Base-by-base conservation (phyloP, 2,113 vertebrate species). In the Sceloporus undulatus region DNA sequence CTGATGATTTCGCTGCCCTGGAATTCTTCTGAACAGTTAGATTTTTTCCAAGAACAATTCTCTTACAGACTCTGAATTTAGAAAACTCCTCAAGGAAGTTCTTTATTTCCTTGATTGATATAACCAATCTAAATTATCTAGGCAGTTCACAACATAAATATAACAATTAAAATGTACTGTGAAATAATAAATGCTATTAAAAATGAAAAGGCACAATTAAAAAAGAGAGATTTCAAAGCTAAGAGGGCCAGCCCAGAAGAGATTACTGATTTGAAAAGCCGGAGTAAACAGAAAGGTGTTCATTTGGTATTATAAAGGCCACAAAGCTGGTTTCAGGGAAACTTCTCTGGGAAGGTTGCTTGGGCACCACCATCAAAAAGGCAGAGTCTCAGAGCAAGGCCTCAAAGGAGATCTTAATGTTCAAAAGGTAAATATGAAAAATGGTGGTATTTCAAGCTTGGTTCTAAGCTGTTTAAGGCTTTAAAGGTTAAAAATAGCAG, bases 11-110 rank as follows among this genome's bases (percentile, higher is more conserved):
- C 27, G 54, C 21, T 56, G n/a, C 68, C 65, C 9, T 70, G 81
- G 62, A 88, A 84, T 84, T 88, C 74, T 23, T 88, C 80, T 70
- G 73, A 78, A 88, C 81, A 68, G 77, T 66, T 80, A 84, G 62
- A 38, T 34, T 77, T 77, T 52, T 29, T 52, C 19, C 48, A 79
- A 86, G 29, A 18, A 1, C 3, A 75, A 74, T 27, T 21, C n/a
- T 42, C 73, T 88, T 29, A 40, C 5, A 76, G 8, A 25, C 62
- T 25, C 27, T 62, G 78, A 40, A n/a, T 87, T 59, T n/a, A 54
- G 14, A 73, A 71, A 83, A 27, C 40, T 38, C 21, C 14, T 83
- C 40, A 62, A 29, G 10, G 2, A 5, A 62, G 13, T 62, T 62
- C 59, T 62, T 62, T 71, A n/a, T n/a, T 71, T 71, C 9, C 70